Percentiles rank a stretch among this genome's conserved stretches.
Conservation (phyloP, 2,888 invertebrate genomes). For the Megalurothrips usitatus region DNA sequence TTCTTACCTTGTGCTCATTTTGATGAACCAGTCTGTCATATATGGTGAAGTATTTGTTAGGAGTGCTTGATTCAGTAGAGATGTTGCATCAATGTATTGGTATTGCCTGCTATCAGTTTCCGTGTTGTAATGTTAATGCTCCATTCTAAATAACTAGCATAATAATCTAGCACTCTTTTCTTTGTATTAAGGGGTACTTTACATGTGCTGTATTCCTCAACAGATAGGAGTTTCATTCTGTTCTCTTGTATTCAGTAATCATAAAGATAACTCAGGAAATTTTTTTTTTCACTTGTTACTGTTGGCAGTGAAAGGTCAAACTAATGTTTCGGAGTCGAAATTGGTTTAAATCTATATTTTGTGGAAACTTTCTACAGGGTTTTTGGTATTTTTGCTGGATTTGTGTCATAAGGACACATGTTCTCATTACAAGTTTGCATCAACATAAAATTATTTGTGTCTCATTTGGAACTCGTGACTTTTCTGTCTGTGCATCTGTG, state of each 20-base stretch:
- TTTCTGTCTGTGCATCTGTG: background rate
- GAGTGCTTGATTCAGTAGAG: background rate
- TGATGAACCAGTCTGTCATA: background rate
- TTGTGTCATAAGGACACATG: background rate
- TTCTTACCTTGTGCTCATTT: background rate
- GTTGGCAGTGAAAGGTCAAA: no score
- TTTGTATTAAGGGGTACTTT: background rate
- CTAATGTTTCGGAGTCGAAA: no score
- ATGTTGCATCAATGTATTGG: background rate
- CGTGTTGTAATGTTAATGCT: background rate
- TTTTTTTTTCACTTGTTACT: no score
- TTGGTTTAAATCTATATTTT: no score
- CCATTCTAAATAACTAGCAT: background rate
- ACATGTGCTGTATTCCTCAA: background rate
- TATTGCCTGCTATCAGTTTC: background rate
- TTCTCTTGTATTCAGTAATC: background rate
- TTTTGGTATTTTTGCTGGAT: slow-evolving; percentile 8
- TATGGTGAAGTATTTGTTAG: slow-evolving; percentile 10
- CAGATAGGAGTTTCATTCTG: background rate
- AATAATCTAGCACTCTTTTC: background rate
- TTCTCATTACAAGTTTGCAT: background rate
- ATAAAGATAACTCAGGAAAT: no score
- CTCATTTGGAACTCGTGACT: background rate
- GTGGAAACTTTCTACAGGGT: background rate
- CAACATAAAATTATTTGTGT: background rate